Base-by-base conservation (phyloP, 2,113 vertebrate genomes). In the Ctenodactylus gundi region DNA sequence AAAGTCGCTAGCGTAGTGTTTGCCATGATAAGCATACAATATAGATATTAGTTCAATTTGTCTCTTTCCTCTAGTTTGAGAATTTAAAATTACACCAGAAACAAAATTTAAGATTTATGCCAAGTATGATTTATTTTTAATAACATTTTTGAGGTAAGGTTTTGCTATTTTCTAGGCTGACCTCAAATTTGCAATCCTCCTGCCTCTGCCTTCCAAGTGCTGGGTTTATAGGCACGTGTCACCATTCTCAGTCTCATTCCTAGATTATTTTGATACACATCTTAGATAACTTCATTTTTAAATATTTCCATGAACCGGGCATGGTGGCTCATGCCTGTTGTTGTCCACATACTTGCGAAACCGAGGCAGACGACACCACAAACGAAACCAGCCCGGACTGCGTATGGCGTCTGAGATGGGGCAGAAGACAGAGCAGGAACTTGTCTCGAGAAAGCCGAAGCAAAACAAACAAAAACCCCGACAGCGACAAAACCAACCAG, bases 81-180 rank as follows among this genome's bases (percentile, higher is more conserved):
- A 58, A 67, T n/a, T 90, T 3, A 46, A 68, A 93, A 92, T 83
- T 70, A 67, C 94, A 72, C n/a, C 8, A 88, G n/a, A 95, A 88
- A 80, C 81, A 80, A 85, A 85, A 85, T 72, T 77, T 25, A 67
- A 95, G 7, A 41, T 34, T 80, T 88, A 62, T 85, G 36, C 53
- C 88, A 62, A 14, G 55, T 39, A 39, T 80, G 29, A 13, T 39
- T 39, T n/a, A 29, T 53, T 78, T 34, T 78, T 78, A n/a, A n/a
- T n/a, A n/a, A n/a, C n/a, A 78, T 78, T 39, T 57, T 27, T 17
- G 7, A 29, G 29, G 11, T 75, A 51, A 51, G 4, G 46, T 75
- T 29, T 75, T 0, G 14, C 25, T 46, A 12, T 75, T 17, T 18
- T 51, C 46, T 17, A 34, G 34, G 4, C 46, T 51, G 39, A 25